Evolutionary conservation across 2,888 invertebrate genomes (phyloP), one percentile per base, ranked within the genome.

Genomic region (Thera britannica): DNA sequence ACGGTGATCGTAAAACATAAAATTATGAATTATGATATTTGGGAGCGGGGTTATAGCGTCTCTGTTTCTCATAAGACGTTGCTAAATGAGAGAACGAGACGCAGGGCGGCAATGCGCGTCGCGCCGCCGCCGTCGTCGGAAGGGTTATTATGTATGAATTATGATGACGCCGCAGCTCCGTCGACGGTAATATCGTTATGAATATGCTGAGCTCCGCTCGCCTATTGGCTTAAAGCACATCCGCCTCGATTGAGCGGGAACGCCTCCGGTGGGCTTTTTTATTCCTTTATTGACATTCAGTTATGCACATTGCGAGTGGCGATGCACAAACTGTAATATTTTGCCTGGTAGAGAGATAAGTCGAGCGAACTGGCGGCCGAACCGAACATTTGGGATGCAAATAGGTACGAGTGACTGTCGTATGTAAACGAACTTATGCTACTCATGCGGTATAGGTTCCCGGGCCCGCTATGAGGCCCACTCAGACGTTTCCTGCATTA

Each of bases 141-240:
- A 93, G 94, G 94, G 94, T 94, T 94, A 93, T 93, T 93, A 93
- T 93, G 81, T 93, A 94, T 94, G 94, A 94, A 91, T 94, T 94
- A 94, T 94, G 93, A 94, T 88, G 92, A 91, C 90, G 90, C 88
- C 88, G 91, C 86, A 80, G 83, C 89, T 87, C 88, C 89, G 92
- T 80, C 91, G 89, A 86, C 92, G 87, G 93, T 93, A 94, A 94
- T 93, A 94, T 90, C 92, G 91, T 93, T 94, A 94, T 94, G 94
- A 94, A 94, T 94, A 94, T 94, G 90, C 91, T 84, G 86, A 83
- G 89, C 82, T 86, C 88, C 79, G 88, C 79, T 86, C 92, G 87
- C 91, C 87, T 88, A 94, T 94, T 94, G 94, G 94, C 83, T 88
- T 93, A 86, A 86, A 88, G 89, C 84, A 90, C 87, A 89, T 89